phyloP scores from a whole-genome alignment of 2,888 invertebrate genomes.

The Taenaris catops region DNA sequence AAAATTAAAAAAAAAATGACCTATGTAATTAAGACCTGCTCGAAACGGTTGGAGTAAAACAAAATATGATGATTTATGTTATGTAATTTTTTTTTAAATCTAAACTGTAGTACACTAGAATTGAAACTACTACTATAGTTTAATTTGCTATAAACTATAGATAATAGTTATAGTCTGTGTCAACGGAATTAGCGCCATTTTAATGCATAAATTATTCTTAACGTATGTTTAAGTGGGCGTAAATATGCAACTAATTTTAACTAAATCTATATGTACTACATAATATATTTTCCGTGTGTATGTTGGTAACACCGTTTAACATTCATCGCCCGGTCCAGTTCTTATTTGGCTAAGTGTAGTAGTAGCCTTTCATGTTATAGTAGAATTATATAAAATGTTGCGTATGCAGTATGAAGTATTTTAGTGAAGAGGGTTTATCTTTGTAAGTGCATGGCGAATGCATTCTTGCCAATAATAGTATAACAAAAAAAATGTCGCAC shows the following conservation, averaged over 20 bases:
- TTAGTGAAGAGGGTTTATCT: conserved; percentile 3
- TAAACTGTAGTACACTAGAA: too few species aligned
- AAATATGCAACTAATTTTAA: conserved; percentile 5
- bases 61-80: too few species aligned
- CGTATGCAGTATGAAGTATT: not conserved
- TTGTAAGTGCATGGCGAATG: conserved; percentile 16
- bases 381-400: conserved; percentile 4
- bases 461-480: conserved; percentile 30
- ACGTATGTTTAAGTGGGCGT: not conserved
- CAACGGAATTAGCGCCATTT: not conserved
- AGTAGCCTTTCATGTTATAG: conserved; percentile 1
- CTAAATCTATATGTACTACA: not conserved
- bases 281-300: not conserved
- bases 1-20: too few species aligned
- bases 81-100: too few species aligned
- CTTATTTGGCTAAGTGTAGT: not conserved
- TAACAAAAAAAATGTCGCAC: not conserved
- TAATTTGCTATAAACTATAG: too few species aligned
- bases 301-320: not conserved
- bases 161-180: not conserved
- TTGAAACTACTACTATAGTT: too few species aligned
- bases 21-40: too few species aligned
- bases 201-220: not conserved
- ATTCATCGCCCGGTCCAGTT: conserved; percentile 1
- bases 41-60: too few species aligned